phyloP scores from a whole-genome alignment of 2,888 invertebrate species.

The Odontomyia ornata region DNA sequence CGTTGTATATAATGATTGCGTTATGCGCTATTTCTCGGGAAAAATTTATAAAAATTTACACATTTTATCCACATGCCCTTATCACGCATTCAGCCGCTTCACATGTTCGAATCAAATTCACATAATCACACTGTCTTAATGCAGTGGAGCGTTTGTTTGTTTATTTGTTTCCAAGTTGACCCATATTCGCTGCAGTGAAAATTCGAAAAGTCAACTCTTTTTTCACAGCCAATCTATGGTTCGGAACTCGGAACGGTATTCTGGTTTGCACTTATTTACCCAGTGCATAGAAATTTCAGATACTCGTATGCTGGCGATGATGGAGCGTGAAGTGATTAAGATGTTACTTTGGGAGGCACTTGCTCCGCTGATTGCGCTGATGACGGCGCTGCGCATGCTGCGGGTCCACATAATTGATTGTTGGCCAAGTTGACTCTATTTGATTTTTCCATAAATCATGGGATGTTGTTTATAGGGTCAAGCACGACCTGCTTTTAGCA shows the following conservation, averaged over 20 bases:
- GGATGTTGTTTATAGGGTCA: not conserved
- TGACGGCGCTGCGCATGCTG: constrained; percentile 4
- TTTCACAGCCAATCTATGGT: constrained; percentile 9
- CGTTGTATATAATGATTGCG: no score
- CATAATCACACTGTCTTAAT: not conserved
- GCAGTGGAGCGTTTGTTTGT: constrained; percentile 1
- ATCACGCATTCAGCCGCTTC: no score
- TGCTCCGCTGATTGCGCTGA: not conserved
- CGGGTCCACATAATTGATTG: constrained; percentile 34
- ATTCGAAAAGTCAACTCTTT: constrained; percentile 31
- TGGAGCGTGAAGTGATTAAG: constrained; percentile 7
- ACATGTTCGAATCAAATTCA: no score
- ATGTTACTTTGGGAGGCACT: not conserved
- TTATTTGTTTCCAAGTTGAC: constrained; percentile 24
- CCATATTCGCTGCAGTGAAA: constrained; percentile 25
- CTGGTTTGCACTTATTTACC: constrained; percentile 4
- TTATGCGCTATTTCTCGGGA: no score
- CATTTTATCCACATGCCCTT: no score
- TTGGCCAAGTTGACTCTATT: constrained; percentile 3
- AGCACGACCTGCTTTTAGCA: constrained; percentile 19
- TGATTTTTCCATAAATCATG: constrained; percentile 1
- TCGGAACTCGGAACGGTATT: not conserved
- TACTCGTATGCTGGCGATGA: not conserved
- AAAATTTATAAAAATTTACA: no score
- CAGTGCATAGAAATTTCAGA: not conserved